These are phyloP conservation scores for Thryonomys swinderianus DNA, from an alignment of 2,113 vertebrate species.

Conservation along the genomic window DNA sequence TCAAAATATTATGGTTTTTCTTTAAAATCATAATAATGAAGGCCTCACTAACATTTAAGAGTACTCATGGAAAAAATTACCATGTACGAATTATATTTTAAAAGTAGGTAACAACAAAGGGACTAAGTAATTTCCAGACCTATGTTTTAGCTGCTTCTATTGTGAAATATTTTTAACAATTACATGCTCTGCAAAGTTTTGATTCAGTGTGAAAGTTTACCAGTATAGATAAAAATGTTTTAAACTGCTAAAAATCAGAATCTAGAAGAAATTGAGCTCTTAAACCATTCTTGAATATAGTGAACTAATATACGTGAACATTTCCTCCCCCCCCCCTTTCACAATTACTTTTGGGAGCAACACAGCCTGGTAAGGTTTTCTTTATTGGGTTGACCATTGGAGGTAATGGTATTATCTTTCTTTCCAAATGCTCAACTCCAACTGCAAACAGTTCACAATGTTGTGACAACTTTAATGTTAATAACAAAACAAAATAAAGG, in stretches of 20 bases:
- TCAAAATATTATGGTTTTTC: background rate
- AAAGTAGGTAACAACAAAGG: background rate
- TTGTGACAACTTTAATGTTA: conserved; percentile 28
- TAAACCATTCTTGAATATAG: background rate
- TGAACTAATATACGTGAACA: background rate
- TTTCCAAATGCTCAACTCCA: conserved; percentile 22
- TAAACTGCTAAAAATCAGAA: conserved; percentile 42
- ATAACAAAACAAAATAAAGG: conserved; percentile 4
- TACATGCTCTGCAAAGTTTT: background rate
- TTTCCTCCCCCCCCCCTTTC: background rate
- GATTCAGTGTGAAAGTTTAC: conserved; percentile 43
- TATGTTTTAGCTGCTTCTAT: conserved; percentile 33
- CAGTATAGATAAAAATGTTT: background rate
- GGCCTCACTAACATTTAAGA: conserved; percentile 24
- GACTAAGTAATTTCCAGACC: background rate
- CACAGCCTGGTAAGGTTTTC: conserved; percentile 1
- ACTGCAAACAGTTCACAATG: background rate
- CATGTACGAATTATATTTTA: conserved; percentile 21
- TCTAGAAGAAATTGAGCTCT: background rate
- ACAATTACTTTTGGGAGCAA: conserved; percentile 47
- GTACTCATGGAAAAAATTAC: background rate
- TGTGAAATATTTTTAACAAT: conserved; percentile 1
- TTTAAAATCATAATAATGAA: conserved; percentile 34
- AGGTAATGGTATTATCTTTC: conserved; percentile 3
- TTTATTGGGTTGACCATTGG: background rate